Base-by-base conservation (phyloP, 2,797 vertebrate genomes). In the Acipenser transmontanus region DNA sequence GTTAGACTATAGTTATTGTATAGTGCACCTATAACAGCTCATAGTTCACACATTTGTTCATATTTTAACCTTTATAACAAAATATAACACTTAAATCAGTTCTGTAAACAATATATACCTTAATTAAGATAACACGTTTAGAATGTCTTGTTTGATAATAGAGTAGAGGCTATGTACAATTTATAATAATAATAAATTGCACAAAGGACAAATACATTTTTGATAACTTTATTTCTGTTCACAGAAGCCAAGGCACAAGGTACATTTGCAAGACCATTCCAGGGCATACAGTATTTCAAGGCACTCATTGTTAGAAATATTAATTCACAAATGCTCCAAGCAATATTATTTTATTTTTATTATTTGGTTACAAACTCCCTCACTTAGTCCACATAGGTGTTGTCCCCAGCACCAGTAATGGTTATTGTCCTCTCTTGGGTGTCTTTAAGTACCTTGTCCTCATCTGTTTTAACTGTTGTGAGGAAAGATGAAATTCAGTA, bases 391-490 rank as follows among this genome's bases (percentile, higher is more conserved):
- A 80, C 73, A 1, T 86, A 86, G 1, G 76, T 82, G 65, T 87
- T 81, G 57, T 85, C 78, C 1, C 85, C 86, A 6, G 89, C 88
- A 59, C 86, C 87, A 2, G 75, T 79, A 72, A 89, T 88, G 78
- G 77, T 88, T 77, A 85, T 85, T 65, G 78, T 85, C 66, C 85
- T 82, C 68, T 89, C 84, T 67, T 84, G 83, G 62, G 77, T 84
- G 74, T 85, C 85, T 47, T 69, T 85, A 71, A 88, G 82, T 66
- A 88, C 54, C 10, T 79, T 76, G n/a, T 88, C 78, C 5, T 86
- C 85, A n/a, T 87, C 84, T 50, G 79, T 80, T 82, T 85, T 89
- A 71, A 91, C 77, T 0, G 88, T 89, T 76, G 86, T 88, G 76
- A 74, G 78, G 47, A 7, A 34, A 47, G 73, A 6, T 14, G 14